Percentiles rank a stretch among this genome's conserved stretches.
These are phyloP conservation scores for Serranus cabrilla DNA, from an alignment of 2,797 vertebrate genomes.

Conservation along the genomic window DNA sequence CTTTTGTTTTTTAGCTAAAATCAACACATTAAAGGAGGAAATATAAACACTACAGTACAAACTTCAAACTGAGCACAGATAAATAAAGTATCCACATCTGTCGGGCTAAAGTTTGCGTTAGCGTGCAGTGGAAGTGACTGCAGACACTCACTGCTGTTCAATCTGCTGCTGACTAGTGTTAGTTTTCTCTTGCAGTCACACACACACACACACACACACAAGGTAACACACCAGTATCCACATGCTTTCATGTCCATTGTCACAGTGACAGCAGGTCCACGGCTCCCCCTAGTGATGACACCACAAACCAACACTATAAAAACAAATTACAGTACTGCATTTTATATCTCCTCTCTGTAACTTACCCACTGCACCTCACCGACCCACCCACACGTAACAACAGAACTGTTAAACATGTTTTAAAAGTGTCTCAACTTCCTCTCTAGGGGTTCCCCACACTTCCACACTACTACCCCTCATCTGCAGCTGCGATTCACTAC, in stretches of 20 bases:
- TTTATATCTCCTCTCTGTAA: slow-evolving; percentile 14
- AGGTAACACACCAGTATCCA: neutral
- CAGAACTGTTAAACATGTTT: slow-evolving; percentile 23
- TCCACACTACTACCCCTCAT: slow-evolving; percentile 18
- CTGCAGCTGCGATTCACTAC: slow-evolving; percentile 15
- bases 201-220: neutral
- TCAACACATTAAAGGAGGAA: neutral
- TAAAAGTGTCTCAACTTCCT: slow-evolving; percentile 17
- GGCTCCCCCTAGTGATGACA: slow-evolving; percentile 72
- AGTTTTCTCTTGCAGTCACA: neutral
- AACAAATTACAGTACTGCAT: slow-evolving; percentile 11
- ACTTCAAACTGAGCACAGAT: neutral
- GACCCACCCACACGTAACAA: slow-evolving; percentile 33
- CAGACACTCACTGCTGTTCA: slow-evolving; percentile 29
- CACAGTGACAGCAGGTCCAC: slow-evolving; percentile 46
- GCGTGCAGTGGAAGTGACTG: neutral
- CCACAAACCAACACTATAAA: slow-evolving; percentile 15
- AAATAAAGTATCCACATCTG: neutral
- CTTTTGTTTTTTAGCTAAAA: slow-evolving; percentile 1
- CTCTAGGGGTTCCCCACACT: slow-evolving; percentile 7
- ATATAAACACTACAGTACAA: neutral
- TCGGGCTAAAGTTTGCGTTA: neutral
- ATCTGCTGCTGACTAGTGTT: neutral
- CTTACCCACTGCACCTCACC: slow-evolving; percentile 12
- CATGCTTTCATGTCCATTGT: neutral